These are phyloP conservation scores for Amphiprion percula DNA, from an alignment of 2,113 vertebrate species.

Conservation along the genomic window DNA sequence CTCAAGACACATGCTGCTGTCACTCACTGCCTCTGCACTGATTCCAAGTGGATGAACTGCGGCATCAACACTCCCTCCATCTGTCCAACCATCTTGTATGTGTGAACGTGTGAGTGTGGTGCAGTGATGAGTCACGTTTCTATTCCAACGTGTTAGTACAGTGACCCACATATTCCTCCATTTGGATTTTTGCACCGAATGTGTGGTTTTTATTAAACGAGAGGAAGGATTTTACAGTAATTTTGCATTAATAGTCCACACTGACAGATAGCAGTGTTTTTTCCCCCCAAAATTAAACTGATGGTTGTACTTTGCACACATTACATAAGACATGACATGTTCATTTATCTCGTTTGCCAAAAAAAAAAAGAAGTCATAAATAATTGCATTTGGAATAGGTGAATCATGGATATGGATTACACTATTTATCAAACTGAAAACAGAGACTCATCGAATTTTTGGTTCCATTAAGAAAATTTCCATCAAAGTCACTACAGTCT, in stretches of 20 bases:
- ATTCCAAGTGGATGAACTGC: conserved; percentile 31
- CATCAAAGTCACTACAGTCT: too few species aligned
- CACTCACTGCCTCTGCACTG: conserved; percentile 51
- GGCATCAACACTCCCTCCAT: conserved; percentile 59
- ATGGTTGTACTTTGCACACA: too few species aligned
- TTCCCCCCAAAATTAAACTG: too few species aligned
- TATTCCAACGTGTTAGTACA: conserved; percentile 45
- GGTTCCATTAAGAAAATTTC: too few species aligned
- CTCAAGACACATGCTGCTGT: conserved; percentile 60
- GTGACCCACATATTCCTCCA: conserved; percentile 49
- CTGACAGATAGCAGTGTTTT: too few species aligned
- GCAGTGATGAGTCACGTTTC: conserved; percentile 54
- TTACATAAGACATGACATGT: too few species aligned
- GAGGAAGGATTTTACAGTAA: background rate
- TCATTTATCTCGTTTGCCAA: too few species aligned
- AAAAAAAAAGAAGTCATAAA: too few species aligned
- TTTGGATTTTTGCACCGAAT: conserved; percentile 18
- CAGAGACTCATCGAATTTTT: too few species aligned
- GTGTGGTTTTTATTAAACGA: conserved; percentile 2
- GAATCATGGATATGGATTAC: too few species aligned
- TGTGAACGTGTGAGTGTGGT: conserved; percentile 35
- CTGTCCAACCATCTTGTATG: conserved; percentile 50
- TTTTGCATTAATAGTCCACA: background rate
- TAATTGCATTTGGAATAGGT: too few species aligned
- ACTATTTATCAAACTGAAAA: too few species aligned